These are phyloP conservation scores for Beris morrisii DNA, from an alignment of 2,888 invertebrate species.

Conservation along the genomic window DNA sequence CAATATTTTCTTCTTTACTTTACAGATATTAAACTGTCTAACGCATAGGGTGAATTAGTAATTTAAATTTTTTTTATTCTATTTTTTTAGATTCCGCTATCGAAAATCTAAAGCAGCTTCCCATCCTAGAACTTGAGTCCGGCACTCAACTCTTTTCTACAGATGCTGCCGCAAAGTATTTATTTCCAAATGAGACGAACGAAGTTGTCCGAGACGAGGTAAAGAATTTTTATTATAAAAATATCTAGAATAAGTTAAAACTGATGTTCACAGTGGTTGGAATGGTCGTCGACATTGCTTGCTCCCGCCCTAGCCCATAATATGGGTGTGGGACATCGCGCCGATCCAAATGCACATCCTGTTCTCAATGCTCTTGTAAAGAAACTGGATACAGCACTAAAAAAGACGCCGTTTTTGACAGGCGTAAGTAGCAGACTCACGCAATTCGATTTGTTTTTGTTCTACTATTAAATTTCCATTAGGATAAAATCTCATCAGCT, in stretches of 20 bases:
- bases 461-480: conserved; percentile 30
- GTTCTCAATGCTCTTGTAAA: conserved; percentile 61
- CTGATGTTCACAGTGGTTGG: conserved; percentile 60
- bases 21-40: too few relatives aligned
- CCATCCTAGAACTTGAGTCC: conserved; percentile 65
- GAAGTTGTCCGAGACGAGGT: conserved; percentile 54
- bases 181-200: conserved; percentile 60
- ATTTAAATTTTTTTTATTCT: neutral
- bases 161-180: conserved; percentile 69
- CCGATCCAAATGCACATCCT: conserved; percentile 62
- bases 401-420: conserved; percentile 61
- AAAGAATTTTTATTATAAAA: conserved; percentile 33
- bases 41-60: too few relatives aligned
- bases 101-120: conserved; percentile 64
- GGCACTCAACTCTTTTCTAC: conserved; percentile 69
- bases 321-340: conserved; percentile 57
- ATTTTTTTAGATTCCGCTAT: conserved; percentile 57
- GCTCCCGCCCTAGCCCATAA: conserved; percentile 62
- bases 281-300: conserved; percentile 67
- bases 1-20: too few relatives aligned
- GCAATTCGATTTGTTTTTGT: conserved; percentile 1
- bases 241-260: conserved; percentile 10
- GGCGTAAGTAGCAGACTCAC: conserved; percentile 57
- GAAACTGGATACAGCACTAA: conserved; percentile 61
- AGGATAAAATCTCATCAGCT: conserved; percentile 66